These are phyloP conservation scores for Philotrypesis tridentata DNA, from an alignment of 1,140 invertebrate species.

Conservation along the genomic window DNA sequence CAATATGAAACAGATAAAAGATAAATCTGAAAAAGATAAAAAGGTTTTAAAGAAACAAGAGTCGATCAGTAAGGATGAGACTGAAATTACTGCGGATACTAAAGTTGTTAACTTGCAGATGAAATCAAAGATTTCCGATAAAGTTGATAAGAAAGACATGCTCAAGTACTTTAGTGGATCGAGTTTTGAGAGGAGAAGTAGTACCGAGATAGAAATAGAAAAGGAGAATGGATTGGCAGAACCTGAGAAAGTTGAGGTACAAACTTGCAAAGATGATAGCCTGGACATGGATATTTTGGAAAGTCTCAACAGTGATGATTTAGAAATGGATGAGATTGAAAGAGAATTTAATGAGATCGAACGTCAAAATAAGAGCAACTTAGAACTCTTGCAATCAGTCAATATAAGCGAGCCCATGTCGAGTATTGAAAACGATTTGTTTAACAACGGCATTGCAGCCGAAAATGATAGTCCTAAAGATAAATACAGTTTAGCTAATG, in stretches of 20 bases:
- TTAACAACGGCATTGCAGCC: not conserved
- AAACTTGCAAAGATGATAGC: conserved; percentile 1
- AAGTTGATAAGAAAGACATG: conserved; percentile 64
- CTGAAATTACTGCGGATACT: conserved; percentile 15
- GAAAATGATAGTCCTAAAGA: not conserved
- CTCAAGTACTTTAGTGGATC: conserved; percentile 64
- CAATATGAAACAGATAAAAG: conserved; percentile 40
- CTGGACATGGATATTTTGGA: conserved; percentile 19
- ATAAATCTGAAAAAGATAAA: not conserved
- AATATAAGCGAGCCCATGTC: not conserved
- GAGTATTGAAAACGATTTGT: not conserved
- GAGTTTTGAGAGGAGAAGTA: conserved; percentile 6
- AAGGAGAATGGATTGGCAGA: not conserved
- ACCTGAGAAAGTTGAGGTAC: not conserved
- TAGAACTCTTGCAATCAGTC: conserved; percentile 21
- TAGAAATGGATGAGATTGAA: conserved; percentile 38
- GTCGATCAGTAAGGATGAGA: conserved; percentile 19
- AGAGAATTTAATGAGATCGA: conserved; percentile 53
- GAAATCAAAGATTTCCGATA: conserved; percentile 64
- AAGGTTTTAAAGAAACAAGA: not conserved
- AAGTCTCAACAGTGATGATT: not conserved
- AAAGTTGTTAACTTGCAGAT: conserved; percentile 58
- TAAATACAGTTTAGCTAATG: not conserved
- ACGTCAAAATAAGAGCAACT: conserved; percentile 41
- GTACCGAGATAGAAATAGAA: not conserved